Evolutionary conservation across 2,797 vertebrate species (phyloP).

Genomic region (Perodicticus potto): DNA sequence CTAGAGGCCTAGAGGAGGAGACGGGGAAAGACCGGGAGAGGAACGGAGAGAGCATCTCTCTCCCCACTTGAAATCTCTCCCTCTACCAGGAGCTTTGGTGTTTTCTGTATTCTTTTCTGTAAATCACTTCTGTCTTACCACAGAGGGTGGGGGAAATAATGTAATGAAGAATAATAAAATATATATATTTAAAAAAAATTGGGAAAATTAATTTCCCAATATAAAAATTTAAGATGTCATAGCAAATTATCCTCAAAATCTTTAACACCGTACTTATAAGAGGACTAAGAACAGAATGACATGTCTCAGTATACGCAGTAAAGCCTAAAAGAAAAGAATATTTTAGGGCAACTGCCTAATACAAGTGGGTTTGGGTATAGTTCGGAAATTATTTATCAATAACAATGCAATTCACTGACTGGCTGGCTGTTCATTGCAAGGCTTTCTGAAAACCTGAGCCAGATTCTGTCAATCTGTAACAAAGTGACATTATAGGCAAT

Average conservation of each 20-base stretch:
- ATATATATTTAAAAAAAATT: too few relatives aligned
- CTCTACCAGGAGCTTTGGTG: too few relatives aligned
- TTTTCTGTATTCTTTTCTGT: too few relatives aligned
- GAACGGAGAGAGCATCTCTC: too few relatives aligned
- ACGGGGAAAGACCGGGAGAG: too few relatives aligned
- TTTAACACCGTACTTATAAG: background rate
- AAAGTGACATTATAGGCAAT: slow-evolving; percentile 2
- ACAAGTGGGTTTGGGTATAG: background rate
- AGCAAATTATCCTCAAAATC: background rate
- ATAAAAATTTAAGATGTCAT: background rate
- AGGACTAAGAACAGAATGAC: background rate
- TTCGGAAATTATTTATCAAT: background rate
- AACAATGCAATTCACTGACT: background rate
- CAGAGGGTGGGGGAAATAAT: too few relatives aligned
- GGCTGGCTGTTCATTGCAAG: background rate
- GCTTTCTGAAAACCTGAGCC: slow-evolving; percentile 31
- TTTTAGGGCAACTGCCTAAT: background rate
- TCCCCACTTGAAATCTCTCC: too few relatives aligned
- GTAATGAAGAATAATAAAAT: too few relatives aligned
- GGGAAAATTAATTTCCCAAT: background rate
- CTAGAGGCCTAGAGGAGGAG: too few relatives aligned
- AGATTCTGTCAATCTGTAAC: background rate
- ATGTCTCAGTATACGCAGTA: background rate
- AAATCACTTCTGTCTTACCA: too few relatives aligned
- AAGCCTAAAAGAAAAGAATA: background rate